A percentile compares a stretch with the other conserved stretches of the same genome.
Conservation (phyloP, 2,888 invertebrate genomes). For the Leucoptera coffeella region DNA sequence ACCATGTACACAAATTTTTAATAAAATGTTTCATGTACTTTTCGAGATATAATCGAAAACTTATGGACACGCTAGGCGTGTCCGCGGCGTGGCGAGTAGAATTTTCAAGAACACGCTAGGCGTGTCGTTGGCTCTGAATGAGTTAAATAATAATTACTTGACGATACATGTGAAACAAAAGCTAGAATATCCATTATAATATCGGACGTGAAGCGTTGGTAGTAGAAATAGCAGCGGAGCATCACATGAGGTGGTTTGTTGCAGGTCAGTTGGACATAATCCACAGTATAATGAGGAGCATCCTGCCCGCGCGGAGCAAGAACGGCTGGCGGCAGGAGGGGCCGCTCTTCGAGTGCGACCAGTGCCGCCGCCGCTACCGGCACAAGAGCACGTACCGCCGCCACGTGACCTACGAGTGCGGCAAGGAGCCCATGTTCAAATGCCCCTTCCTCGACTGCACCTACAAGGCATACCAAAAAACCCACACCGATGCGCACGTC, state of each 20-base stretch:
- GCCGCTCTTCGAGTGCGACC: conserved; percentile 51
- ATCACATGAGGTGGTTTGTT: conserved; percentile 22
- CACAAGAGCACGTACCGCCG: conserved; percentile 68
- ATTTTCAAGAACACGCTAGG: too few species aligned
- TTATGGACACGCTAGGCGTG: too few species aligned
- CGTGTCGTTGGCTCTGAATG: too few species aligned
- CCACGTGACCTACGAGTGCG: conserved; percentile 63
- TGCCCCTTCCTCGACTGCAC: conserved; percentile 43
- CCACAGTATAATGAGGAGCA: conserved; percentile 43
- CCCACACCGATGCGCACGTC: conserved; percentile 44
- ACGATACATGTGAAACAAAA: too few species aligned
- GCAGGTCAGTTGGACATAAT: conserved; percentile 48
- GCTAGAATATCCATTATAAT: background rate
- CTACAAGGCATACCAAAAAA: conserved; percentile 46
- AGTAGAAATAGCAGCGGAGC: background rate
- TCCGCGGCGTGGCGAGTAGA: too few species aligned
- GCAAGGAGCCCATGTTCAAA: conserved; percentile 51
- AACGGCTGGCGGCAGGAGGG: conserved; percentile 38
- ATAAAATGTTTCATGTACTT: too few species aligned
- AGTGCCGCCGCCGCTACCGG: conserved; percentile 67
- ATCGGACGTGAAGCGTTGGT: background rate
- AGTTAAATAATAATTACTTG: too few species aligned
- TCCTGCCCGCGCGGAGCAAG: conserved; percentile 47
- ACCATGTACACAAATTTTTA: too few species aligned
- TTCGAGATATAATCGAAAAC: too few species aligned